Percentiles rank a stretch among this genome's conserved stretches.
Evolutionary conservation across 2,113 vertebrate species (phyloP).

Genomic region (Nannospalax galili): DNA sequence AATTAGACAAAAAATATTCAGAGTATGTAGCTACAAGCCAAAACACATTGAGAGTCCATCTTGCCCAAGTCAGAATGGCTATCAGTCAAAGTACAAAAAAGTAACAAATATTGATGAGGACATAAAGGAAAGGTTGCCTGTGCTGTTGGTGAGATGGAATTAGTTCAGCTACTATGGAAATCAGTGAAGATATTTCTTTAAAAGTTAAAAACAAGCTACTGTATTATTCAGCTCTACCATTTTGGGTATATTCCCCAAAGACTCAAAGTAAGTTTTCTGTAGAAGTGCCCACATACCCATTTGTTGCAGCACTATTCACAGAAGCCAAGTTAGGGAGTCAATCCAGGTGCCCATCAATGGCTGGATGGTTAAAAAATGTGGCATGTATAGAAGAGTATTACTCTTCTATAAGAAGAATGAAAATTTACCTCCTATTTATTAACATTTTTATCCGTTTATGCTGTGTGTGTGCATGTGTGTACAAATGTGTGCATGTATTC

Average conservation of each 20-base stretch:
- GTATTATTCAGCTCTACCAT: neutral
- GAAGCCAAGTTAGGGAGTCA: neutral
- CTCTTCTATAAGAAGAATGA: neutral
- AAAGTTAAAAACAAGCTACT: neutral
- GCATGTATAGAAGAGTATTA: neutral
- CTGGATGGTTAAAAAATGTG: neutral
- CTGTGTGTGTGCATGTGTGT: neutral
- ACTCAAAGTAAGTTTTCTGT: neutral
- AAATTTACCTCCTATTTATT: neutral
- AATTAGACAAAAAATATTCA: too few relatives aligned
- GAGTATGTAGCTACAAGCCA: neutral
- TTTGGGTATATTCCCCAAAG: neutral
- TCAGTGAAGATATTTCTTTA: neutral
- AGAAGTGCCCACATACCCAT: neutral
- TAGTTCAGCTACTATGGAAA: neutral
- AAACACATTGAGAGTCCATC: neutral
- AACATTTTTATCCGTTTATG: neutral
- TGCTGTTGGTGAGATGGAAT: neutral
- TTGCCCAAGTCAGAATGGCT: neutral
- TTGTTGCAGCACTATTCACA: neutral
- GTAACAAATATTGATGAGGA: neutral
- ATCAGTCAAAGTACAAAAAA: neutral
- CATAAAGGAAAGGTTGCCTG: neutral
- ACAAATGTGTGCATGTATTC: neutral
- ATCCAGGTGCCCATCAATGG: neutral